Base-by-base conservation (phyloP, 1,140 invertebrate species). In the Metaphire vulgaris region DNA sequence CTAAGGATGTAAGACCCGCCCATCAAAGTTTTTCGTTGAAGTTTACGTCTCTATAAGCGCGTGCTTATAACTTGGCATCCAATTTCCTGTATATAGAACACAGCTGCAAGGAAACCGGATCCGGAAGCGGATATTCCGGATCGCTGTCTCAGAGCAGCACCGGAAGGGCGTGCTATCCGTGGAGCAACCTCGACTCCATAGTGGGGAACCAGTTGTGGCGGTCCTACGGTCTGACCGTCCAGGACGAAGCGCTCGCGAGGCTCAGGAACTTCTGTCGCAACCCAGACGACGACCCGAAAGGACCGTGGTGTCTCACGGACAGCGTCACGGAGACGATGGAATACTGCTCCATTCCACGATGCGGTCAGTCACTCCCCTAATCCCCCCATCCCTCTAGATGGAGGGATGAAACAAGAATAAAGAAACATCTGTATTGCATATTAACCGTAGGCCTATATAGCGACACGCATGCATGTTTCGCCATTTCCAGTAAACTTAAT, bases 231-330 rank as follows among this genome's bases (percentile, higher is more conserved):
- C 41, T 56, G 41, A 56, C 41, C 6, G 41, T 56, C 2, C 12
- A 29, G 26, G 70, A 72, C 21, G 32, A n/a, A 2, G 21, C 33
- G 16, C 70, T 34, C 6, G 21, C 33, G 14, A 32, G 33, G 32
- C 32, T 28, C 2, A 28, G 33, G 2, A 72, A 72, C 32, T 72
- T 30, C 32, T 72, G 70, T 72, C 26, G 70, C 12, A 72, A 72
- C 33, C 70, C 70, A n/a, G 70, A 72, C 32, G 70, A 33, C 26
- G 70, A 72, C 70, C 21, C 14, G 70, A 12, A 6, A n/a, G 70
- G 70, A 12, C 70, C 70, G 12, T 72, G 70, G 70, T 72, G 70
- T 31, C 33, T 72, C 32, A 72, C 70, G 21, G 70, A 72, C 32
- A 30, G 14, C 2, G 21, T 30, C 29, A 33, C 70, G 26, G 33